phyloP scores from a whole-genome alignment of 2,888 invertebrate species.

The Clistopyga incitator region DNA sequence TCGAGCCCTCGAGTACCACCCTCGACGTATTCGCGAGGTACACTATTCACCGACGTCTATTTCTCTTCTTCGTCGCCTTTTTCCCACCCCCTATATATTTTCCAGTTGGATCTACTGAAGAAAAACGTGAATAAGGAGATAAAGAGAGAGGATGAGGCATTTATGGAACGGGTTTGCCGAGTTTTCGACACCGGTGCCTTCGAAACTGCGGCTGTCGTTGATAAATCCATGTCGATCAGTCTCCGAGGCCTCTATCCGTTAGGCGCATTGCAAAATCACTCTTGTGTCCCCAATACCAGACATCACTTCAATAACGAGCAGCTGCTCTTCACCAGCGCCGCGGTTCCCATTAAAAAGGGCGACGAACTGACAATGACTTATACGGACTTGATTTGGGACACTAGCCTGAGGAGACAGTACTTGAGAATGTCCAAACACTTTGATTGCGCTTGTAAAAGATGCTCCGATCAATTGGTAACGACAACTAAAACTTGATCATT shows the following conservation, averaged over 20 bases:
- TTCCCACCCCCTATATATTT: constrained; percentile 8
- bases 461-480: constrained; percentile 87
- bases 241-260: constrained; percentile 89
- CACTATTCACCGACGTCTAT: neutral
- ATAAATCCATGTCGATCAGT: constrained; percentile 83
- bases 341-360: constrained; percentile 86
- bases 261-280: constrained; percentile 89
- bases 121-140: constrained; percentile 85
- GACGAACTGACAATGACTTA: constrained; percentile 89
- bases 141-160: constrained; percentile 85
- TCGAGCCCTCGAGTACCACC: constrained; percentile 85
- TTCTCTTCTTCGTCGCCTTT: neutral
- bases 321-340: constrained; percentile 87
- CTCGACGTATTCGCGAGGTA: constrained; percentile 87
- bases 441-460: constrained; percentile 88
- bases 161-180: constrained; percentile 87
- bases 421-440: constrained; percentile 89
- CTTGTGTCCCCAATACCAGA: constrained; percentile 89
- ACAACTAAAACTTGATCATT: neutral
- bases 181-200: constrained; percentile 90
- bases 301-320: constrained; percentile 87
- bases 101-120: constrained; percentile 85
- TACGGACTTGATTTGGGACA: constrained; percentile 89
- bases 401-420: constrained; percentile 87
- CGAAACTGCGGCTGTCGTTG: constrained; percentile 86